Conservation (phyloP, 2,888 invertebrate species). For the Melinaea marsaeus region DNA sequence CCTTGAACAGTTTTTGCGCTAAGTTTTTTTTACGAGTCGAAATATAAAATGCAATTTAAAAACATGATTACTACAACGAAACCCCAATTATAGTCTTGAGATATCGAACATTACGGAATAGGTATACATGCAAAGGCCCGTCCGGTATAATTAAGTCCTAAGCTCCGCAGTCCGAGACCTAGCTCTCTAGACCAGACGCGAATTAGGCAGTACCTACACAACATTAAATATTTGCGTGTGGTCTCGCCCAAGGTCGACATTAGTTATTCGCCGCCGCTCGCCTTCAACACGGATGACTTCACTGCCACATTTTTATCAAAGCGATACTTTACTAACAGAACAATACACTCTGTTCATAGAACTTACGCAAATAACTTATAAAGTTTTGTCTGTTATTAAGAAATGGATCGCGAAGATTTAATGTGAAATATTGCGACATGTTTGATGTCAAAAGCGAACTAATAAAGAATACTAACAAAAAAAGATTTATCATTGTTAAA, state of each 20-base stretch:
- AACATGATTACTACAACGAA: conserved; percentile 20
- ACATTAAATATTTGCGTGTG: conserved; percentile 32
- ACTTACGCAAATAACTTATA: conserved; percentile 12
- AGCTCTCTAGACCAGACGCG: background rate
- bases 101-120: background rate
- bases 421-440: background rate
- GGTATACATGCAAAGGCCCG: background rate
- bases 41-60: conserved; percentile 19
- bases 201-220: conserved; percentile 2
- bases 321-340: conserved; percentile 28
- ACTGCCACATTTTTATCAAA: conserved; percentile 43
- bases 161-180: background rate
- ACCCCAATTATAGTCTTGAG: conserved; percentile 11
- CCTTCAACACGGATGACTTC: conserved; percentile 42
- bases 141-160: background rate
- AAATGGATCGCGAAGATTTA: background rate
- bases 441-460: background rate
- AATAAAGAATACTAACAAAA: too few species aligned
- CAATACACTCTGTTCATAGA: conserved; percentile 26
- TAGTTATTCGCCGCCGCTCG: conserved; percentile 39
- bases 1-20: conserved; percentile 16
- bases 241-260: conserved; percentile 45
- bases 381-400: background rate
- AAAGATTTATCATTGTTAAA: background rate
- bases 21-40: conserved; percentile 15